Conservation (phyloP, 2,797 vertebrate species). For the Streptopelia turtur region DNA sequence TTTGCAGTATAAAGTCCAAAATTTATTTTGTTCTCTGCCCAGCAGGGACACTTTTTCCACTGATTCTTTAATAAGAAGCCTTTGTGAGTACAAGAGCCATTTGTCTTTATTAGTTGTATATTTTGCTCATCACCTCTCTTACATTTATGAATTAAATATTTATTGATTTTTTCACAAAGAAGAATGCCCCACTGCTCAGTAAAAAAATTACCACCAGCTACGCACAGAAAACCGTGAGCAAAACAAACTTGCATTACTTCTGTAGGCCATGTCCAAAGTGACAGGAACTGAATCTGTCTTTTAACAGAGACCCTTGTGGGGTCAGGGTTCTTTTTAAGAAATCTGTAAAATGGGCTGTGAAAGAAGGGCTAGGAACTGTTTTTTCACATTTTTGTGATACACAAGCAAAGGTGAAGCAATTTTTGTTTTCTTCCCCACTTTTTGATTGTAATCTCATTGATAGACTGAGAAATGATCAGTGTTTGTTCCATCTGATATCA, state of each 20-base stretch:
- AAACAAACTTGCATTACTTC: not conserved
- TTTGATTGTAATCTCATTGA: not conserved
- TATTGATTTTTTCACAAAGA: constrained; percentile 43
- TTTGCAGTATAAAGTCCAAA: constrained; percentile 8
- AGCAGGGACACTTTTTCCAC: constrained; percentile 28
- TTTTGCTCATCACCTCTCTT: constrained; percentile 45
- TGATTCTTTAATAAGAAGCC: constrained; percentile 38
- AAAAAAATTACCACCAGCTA: constrained; percentile 2
- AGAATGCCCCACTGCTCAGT: not conserved
- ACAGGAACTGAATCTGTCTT: not conserved
- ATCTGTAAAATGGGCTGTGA: not conserved
- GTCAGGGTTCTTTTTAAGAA: not conserved
- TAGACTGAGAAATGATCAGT: not conserved
- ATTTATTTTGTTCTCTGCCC: constrained; percentile 48
- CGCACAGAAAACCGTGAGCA: not conserved
- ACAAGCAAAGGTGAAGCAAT: not conserved
- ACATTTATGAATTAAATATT: constrained; percentile 62
- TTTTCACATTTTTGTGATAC: not conserved
- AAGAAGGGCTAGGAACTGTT: not conserved
- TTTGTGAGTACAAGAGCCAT: not conserved
- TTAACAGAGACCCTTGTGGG: not conserved
- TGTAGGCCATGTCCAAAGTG: not conserved
- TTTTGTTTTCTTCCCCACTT: not conserved
- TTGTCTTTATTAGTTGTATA: constrained; percentile 56
- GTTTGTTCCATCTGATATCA: not conserved